Percentiles rank a stretch among this genome's conserved stretches.
phyloP scores from a whole-genome alignment of 2,113 vertebrate genomes.

The Hiodon alosoides region DNA sequence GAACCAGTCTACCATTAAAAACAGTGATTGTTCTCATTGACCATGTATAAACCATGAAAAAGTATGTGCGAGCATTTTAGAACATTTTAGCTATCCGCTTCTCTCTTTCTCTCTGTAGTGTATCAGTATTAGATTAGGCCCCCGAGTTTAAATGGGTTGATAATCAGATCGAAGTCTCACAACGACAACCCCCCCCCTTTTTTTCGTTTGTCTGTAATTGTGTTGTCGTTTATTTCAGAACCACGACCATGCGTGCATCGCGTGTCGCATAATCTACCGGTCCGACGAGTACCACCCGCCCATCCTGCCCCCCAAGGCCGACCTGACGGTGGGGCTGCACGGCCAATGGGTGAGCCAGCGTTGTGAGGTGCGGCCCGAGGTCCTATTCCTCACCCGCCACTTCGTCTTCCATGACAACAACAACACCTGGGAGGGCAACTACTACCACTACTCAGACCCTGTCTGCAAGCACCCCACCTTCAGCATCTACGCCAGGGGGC shows the following conservation, averaged over 20 bases:
- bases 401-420: slow-evolving; percentile 93
- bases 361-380: slow-evolving; percentile 90
- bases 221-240: slow-evolving; percentile 66
- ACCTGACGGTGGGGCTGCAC: slow-evolving; percentile 77
- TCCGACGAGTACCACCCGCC: slow-evolving; percentile 85
- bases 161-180: background rate
- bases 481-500: slow-evolving; percentile 87
- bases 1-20: no score
- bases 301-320: slow-evolving; percentile 76
- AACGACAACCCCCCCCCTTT: background rate
- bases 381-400: slow-evolving; percentile 92
- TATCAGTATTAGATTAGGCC: no score
- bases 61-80: no score
- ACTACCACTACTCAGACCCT: slow-evolving; percentile 94
- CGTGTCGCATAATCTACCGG: slow-evolving; percentile 80
- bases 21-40: no score
- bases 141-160: no score
- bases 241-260: slow-evolving; percentile 74
- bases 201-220: background rate
- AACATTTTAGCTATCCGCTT: no score
- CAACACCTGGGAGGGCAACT: slow-evolving; percentile 94
- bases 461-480: slow-evolving; percentile 93
- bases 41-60: no score
- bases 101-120: no score
- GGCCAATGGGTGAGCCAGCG: slow-evolving; percentile 96